These are phyloP conservation scores for Lepidotrigona ventralis DNA, from an alignment of 1,140 invertebrate species.

Conservation along the genomic window DNA sequence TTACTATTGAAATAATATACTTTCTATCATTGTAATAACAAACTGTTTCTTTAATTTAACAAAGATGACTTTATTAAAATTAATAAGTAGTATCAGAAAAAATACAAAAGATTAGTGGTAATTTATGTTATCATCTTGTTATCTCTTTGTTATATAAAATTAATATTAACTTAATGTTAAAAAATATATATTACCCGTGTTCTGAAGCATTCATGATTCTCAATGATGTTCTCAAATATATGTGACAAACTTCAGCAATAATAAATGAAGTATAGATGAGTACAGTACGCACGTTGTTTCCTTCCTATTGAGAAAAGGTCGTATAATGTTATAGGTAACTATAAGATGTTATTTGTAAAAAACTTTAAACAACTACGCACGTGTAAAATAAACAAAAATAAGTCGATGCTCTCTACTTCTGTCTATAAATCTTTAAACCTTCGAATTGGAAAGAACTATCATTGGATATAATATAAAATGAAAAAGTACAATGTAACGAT, in stretches of 20 bases:
- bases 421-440: background rate
- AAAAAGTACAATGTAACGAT: too few species aligned
- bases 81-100: background rate
- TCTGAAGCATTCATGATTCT: conserved; percentile 88
- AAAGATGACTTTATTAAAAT: background rate
- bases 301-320: conserved; percentile 60
- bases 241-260: conserved; percentile 52
- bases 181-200: conserved; percentile 84
- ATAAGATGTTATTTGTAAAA: conserved; percentile 17
- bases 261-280: conserved; percentile 51
- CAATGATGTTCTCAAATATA: conserved; percentile 54
- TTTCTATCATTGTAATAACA: background rate
- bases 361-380: background rate
- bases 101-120: background rate
- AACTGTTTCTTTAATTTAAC: conserved; percentile 1
- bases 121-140: background rate
- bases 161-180: background rate
- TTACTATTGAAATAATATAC: background rate
- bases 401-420: conserved; percentile 13
- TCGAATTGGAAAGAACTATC: background rate
- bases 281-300: conserved; percentile 55
- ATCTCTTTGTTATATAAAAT: background rate
- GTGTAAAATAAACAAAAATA: background rate
- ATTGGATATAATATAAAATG: background rate
- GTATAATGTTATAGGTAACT: conserved; percentile 28